Conservation (phyloP, 2,113 vertebrate genomes). For the Crotophaga sulcirostris region DNA sequence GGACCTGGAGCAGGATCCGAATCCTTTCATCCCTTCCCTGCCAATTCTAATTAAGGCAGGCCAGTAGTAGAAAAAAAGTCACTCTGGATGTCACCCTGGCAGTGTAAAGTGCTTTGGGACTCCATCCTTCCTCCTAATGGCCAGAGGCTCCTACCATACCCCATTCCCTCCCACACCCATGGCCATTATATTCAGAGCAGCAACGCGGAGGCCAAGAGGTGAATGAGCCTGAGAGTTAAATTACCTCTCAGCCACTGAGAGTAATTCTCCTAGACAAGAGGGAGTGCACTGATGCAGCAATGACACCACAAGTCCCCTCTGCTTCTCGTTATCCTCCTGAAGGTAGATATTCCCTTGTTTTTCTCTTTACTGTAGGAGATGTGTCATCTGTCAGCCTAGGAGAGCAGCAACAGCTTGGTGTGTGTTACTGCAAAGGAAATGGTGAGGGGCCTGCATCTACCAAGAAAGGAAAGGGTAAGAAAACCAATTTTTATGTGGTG, state of each 20-base stretch:
- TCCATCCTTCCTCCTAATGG: not conserved
- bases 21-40: not conserved
- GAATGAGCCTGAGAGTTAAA: constrained; percentile 37
- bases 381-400: not conserved
- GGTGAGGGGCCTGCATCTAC: not conserved
- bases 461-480: not conserved
- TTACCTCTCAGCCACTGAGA: constrained; percentile 28
- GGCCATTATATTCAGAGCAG: constrained; percentile 28
- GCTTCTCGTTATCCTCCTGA: not conserved
- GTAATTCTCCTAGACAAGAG: constrained; percentile 56
- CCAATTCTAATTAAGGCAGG: not conserved
- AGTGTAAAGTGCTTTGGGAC: not conserved
- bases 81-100: not conserved
- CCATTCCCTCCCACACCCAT: fast-evolving
- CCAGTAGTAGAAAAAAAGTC: not conserved
- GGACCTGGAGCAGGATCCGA: not conserved
- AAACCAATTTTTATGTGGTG: not conserved
- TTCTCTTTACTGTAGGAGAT: not conserved
- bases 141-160: not conserved
- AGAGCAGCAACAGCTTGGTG: not conserved
- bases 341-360: not conserved
- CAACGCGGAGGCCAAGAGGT: constrained; percentile 40
- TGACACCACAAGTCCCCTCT: not conserved
- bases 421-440: not conserved
- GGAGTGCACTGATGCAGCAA: not conserved